Percentiles rank a stretch among this genome's conserved stretches.
Evolutionary conservation across 1,140 invertebrate genomes (phyloP).

Genomic region (Helicoverpa armigera): DNA sequence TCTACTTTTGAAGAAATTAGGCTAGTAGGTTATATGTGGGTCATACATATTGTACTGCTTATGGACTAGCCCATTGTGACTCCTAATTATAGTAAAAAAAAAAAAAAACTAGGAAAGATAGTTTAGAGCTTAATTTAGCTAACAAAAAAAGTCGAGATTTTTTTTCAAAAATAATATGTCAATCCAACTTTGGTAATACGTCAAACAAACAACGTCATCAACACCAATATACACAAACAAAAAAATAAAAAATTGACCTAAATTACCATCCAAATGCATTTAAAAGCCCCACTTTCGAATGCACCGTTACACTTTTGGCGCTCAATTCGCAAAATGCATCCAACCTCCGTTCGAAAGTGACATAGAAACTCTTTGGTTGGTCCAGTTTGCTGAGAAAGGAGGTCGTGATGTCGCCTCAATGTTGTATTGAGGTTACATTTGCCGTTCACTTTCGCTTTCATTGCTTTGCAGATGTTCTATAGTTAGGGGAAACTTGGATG

Average conservation of each 20-base stretch:
- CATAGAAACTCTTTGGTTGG: slow-evolving; percentile 7
- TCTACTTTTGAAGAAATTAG: background rate
- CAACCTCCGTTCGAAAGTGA: slow-evolving; percentile 11
- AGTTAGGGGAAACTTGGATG: background rate
- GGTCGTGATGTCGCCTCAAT: slow-evolving; percentile 17
- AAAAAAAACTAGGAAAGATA: no score
- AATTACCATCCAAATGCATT: background rate
- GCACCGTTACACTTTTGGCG: background rate
- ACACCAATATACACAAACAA: background rate
- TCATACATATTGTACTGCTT: background rate
- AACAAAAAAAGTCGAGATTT: no score
- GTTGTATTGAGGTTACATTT: slow-evolving; percentile 11
- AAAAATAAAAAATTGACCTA: background rate
- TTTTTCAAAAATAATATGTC: no score
- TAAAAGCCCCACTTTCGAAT: background rate
- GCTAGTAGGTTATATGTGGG: background rate
- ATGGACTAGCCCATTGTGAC: no score
- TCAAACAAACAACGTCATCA: background rate
- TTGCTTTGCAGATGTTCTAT: background rate
- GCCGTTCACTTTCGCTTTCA: slow-evolving; percentile 44
- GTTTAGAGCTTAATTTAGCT: no score
- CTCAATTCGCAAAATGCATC: slow-evolving; percentile 2
- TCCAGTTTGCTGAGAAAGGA: background rate
- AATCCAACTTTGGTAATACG: background rate
- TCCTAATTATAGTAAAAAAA: no score